Conservation (phyloP, 1,140 invertebrate genomes). For the Nasonia longicornis region DNA sequence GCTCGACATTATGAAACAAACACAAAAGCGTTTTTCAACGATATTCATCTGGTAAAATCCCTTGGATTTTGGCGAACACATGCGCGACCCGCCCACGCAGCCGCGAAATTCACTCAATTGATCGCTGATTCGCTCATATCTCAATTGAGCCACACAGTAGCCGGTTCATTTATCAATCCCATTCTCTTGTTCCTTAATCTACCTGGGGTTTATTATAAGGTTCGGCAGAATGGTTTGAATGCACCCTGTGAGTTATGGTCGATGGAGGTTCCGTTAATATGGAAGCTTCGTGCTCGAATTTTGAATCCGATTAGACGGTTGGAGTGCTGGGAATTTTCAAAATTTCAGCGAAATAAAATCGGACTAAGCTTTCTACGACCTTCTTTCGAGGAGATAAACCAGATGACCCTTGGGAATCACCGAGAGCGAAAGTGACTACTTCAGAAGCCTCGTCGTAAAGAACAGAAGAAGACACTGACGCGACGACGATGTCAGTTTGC, state of each 20-base stretch:
- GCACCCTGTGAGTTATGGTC: neutral
- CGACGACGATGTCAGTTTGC: neutral
- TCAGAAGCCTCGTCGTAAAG: neutral
- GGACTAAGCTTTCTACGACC: too few species aligned
- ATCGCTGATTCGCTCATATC: neutral
- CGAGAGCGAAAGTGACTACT: neutral
- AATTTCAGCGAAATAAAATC: neutral
- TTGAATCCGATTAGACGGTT: neutral
- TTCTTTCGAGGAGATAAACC: too few species aligned
- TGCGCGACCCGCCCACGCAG: neutral
- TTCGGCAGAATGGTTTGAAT: neutral
- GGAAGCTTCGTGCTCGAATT: neutral
- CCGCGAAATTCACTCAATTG: neutral
- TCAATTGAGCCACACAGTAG: neutral
- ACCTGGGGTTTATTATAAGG: conserved; percentile 13
- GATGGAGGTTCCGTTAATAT: neutral
- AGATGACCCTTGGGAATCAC: too few species aligned
- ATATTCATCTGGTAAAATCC: neutral
- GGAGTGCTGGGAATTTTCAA: neutral
- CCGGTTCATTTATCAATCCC: conserved; percentile 18
- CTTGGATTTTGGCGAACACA: neutral
- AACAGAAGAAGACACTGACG: too few species aligned
- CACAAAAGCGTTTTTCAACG: too few species aligned
- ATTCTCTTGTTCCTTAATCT: conserved; percentile 38
- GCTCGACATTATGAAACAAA: too few species aligned